Percentiles rank a stretch among this genome's conserved stretches.
Conservation (phyloP, 1,140 invertebrate genomes). For the Halesus radiatus region DNA sequence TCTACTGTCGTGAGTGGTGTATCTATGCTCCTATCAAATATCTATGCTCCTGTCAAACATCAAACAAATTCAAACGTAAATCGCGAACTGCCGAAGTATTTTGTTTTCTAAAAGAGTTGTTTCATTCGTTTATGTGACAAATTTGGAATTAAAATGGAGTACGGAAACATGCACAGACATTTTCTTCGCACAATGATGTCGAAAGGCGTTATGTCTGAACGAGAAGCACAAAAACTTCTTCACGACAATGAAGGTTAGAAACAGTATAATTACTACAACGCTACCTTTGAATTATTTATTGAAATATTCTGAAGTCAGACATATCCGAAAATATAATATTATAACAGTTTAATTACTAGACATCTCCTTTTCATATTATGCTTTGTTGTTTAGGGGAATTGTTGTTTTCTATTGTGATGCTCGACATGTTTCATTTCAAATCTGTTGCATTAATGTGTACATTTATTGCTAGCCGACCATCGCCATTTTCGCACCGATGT, state of each 20-base stretch:
- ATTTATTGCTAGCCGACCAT: too few species aligned
- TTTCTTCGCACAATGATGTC: constrained; percentile 41
- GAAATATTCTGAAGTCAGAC: not conserved
- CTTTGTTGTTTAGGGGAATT: too few species aligned
- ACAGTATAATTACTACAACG: not conserved
- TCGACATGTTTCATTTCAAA: too few species aligned
- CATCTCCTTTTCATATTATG: too few species aligned
- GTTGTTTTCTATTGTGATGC: too few species aligned
- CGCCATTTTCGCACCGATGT: too few species aligned
- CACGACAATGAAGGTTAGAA: constrained; percentile 21
- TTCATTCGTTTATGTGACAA: not conserved
- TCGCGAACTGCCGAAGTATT: not conserved
- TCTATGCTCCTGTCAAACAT: too few species aligned
- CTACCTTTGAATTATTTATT: not conserved
- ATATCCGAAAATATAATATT: not conserved
- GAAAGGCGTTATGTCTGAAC: constrained; percentile 19
- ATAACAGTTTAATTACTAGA: not conserved
- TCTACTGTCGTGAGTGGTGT: too few species aligned
- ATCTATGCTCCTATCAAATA: too few species aligned
- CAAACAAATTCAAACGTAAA: too few species aligned
- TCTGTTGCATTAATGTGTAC: too few species aligned
- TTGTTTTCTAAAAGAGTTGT: not conserved
- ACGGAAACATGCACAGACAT: constrained; percentile 35
- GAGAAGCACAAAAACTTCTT: constrained; percentile 18
- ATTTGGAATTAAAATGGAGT: constrained; percentile 21